Conservation (phyloP, 2,888 invertebrate genomes). For the Ecliptopera silaceata region DNA sequence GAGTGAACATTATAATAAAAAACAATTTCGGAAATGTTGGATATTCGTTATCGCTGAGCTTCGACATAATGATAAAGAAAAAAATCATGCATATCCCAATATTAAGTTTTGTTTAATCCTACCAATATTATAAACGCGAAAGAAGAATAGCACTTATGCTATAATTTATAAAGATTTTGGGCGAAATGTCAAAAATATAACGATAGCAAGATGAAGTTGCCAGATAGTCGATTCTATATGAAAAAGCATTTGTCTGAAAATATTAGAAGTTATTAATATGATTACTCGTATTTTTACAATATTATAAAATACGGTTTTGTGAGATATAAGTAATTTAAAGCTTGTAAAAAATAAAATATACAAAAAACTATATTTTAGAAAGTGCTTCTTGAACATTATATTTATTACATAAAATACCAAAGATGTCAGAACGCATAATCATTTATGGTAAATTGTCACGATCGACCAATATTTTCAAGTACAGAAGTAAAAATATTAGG, state of each 20-base stretch:
- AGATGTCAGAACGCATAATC: conserved; percentile 36
- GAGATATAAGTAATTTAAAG: too few relatives aligned
- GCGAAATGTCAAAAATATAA: too few relatives aligned
- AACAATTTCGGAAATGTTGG: conserved; percentile 48
- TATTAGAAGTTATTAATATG: too few relatives aligned
- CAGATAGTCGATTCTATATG: too few relatives aligned
- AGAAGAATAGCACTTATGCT: too few relatives aligned
- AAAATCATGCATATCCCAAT: neutral
- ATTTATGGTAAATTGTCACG: conserved; percentile 39
- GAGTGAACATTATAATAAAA: conserved; percentile 60
- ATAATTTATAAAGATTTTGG: too few relatives aligned
- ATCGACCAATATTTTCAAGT: conserved; percentile 25
- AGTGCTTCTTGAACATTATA: conserved; percentile 6
- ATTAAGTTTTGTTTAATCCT: neutral
- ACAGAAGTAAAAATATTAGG: conserved; percentile 12
- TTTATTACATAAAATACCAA: conserved; percentile 21
- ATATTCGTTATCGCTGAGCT: conserved; percentile 15
- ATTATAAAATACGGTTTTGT: too few relatives aligned
- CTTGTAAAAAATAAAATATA: neutral
- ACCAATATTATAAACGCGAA: too few relatives aligned
- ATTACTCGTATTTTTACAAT: too few relatives aligned
- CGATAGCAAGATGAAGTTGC: too few relatives aligned
- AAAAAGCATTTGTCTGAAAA: too few relatives aligned
- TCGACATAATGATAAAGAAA: conserved; percentile 6
- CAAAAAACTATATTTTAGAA: conserved; percentile 3